A percentile compares a stretch with the other conserved stretches of the same genome.
Conservation (phyloP, 1,140 invertebrate species). For the Anadara kagoshimensis region DNA sequence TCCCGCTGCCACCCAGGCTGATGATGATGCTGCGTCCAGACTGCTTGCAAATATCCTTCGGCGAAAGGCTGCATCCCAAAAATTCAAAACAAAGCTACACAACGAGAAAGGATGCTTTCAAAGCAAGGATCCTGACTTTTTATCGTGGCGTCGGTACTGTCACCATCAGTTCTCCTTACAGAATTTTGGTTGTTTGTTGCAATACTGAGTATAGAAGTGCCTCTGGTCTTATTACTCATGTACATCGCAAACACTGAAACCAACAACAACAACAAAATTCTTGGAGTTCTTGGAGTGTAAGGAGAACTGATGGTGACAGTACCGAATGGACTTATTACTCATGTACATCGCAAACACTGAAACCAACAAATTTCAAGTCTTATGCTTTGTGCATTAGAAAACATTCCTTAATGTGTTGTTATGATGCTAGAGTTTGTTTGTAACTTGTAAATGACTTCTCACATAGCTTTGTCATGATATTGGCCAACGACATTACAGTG, state of each 20-base stretch:
- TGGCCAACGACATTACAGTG: conserved; percentile 12
- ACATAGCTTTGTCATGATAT: conserved; percentile 13
- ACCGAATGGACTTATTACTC: conserved; percentile 3
- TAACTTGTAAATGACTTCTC: conserved; percentile 1
- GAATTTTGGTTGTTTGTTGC: conserved; percentile 18
- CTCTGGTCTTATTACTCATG: conserved; percentile 8
- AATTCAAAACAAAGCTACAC: conserved; percentile 16
- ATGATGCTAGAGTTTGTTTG: conserved; percentile 1
- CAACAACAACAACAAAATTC: conserved; percentile 1
- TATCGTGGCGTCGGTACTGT: conserved; percentile 16
- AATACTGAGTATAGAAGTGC: conserved; percentile 18
- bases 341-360: conserved; percentile 7
- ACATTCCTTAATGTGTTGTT: background rate
- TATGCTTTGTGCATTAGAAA: conserved; percentile 1
- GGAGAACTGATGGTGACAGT: conserved; percentile 1
- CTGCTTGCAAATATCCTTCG: conserved; percentile 16
- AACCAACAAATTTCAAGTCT: conserved; percentile 1
- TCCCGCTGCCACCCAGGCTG: conserved; percentile 16
- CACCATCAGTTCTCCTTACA: conserved; percentile 18
- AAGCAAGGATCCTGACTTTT: conserved; percentile 15
- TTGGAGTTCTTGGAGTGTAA: conserved; percentile 1
- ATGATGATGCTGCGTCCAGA: conserved; percentile 9
- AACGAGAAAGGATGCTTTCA: conserved; percentile 15
- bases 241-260: conserved; percentile 6
- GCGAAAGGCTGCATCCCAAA: conserved; percentile 17